Base-by-base conservation (phyloP, 2,113 vertebrate species). In the Takifugu flavidus region DNA sequence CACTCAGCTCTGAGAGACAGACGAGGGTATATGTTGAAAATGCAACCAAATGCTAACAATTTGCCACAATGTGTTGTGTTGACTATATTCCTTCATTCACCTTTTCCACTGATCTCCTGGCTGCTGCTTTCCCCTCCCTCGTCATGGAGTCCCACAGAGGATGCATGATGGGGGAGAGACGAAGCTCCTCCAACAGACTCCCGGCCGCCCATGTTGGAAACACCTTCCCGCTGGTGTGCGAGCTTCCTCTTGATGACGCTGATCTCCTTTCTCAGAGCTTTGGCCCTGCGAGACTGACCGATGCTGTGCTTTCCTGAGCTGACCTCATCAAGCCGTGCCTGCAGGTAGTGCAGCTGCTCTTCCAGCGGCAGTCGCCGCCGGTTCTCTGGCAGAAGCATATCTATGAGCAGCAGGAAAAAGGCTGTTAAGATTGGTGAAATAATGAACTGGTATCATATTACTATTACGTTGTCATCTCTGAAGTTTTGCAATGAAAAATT, bases 81-180 rank as follows among this genome's bases (percentile, higher is more conserved):
- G 26, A 28, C 27, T 3, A 20, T 49, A 44, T n/a, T 67, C n/a
- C 3, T 28, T 44, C 6, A 59, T 46, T n/a, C 46, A 91, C 91
- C 91, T 72, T 91, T 92, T 56, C 82, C 83, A 66, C 95, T 86
- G 14, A 94, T 97, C 88, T 98, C 96, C 82, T 98, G 96, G 87
- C 97, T 98, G 90, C 96, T 99, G 93, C 97, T 98, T 89, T 99
- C 96, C 46, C 95, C 96, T 0, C 94, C 94, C 49, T 97, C 97
- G 3, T 96, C 96, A 67, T 96, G 87, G 88, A 93, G 90, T 77
- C 93, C 25, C 70, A 83, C 62, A 82, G 91, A 82, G 78, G 91
- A 83, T 56, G 88, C 59, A 65, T 89, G 91, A 67, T 90, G 91
- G 2, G 82, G 77, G 20, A 90, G 86, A 14, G 80, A 79, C 3